Base-by-base conservation (phyloP, 2,888 invertebrate genomes). In the Conistra vaccinii region DNA sequence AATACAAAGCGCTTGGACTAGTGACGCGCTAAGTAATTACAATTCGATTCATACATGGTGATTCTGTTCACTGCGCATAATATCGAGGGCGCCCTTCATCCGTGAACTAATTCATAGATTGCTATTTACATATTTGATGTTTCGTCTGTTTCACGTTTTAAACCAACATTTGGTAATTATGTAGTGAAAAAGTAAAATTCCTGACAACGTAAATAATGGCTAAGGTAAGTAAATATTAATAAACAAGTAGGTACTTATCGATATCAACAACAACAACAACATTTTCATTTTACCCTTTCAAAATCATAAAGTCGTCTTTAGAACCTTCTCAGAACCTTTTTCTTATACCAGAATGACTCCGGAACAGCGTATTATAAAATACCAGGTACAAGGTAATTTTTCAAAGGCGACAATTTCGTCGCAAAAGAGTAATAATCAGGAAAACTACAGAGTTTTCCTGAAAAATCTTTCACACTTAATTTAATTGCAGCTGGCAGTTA, bases 81-180 rank as follows among this genome's bases (percentile, higher is more conserved):
- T 90, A 92, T 92, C 85, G 87, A 86, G 91, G 90, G 83, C 92
- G 90, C 88, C 89, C 89, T 90, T 92, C 87, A 90, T 88, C 84
- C 89, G 87, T 91, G 89, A 88, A 90, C 89, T 87, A 88, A 89
- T 90, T 92, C 77, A 57, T 62, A 83, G 85, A 86, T 78, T 80
- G 76, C 39, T 85, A 86, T 91, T 89, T 83, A 85, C 88, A 88
- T 88, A 89, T 87, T 87, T 73, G 55, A 75, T 81, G 63, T 65
- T 69, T 73, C 35, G 35, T 69, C 39, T 65, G 63, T 17, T 63
- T 29, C 23, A n/a, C 23, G 7, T 45, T 57, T 14, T 14, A 12
- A 26, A 42, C n/a, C 23, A n/a, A n/a, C 45, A 57, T 35, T 53
- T 1, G 12, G 3, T 32, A 29, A 17, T n/a, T 48, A 48, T 14